Percentiles rank a stretch among this genome's conserved stretches.
Evolutionary conservation across 1,140 invertebrate species (phyloP).

Genomic region (Listronotus oregonensis): DNA sequence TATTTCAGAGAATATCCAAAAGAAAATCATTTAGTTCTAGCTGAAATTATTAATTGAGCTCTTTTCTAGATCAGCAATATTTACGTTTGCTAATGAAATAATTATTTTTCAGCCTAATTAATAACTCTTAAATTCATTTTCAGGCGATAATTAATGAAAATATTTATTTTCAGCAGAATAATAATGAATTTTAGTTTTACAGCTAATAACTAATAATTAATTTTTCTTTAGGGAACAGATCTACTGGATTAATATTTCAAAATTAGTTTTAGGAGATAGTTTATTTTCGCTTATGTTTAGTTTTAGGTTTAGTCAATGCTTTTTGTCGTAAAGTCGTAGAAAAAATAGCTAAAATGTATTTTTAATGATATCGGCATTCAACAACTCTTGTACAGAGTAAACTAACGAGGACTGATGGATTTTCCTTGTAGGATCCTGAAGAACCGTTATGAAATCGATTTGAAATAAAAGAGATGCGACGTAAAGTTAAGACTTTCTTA

Average conservation of each 20-base stretch:
- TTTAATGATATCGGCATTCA: too few species aligned
- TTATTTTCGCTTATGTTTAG: neutral
- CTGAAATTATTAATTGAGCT: constrained; percentile 3
- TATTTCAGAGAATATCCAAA: constrained; percentile 32
- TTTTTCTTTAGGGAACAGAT: constrained; percentile 44
- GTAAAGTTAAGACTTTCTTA: too few species aligned
- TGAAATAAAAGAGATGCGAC: too few species aligned
- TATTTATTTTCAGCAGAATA: constrained; percentile 32
- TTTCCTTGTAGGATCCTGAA: too few species aligned
- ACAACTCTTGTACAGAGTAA: too few species aligned
- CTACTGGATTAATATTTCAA: neutral
- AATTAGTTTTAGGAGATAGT: constrained; percentile 5
- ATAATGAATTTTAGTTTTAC: constrained; percentile 33
- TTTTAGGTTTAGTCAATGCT: constrained; percentile 1
- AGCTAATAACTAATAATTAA: constrained; percentile 40
- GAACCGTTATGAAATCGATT: too few species aligned
- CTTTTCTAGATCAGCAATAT: neutral
- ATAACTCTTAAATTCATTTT: constrained; percentile 40
- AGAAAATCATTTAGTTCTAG: constrained; percentile 10
- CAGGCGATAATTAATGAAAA: constrained; percentile 39
- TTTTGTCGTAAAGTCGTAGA: constrained; percentile 12
- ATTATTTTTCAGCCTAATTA: constrained; percentile 25
- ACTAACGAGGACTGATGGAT: too few species aligned
- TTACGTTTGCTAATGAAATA: neutral
- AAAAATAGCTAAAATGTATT: too few species aligned